Base-by-base conservation (phyloP, 2,888 invertebrate species). In the Scaeva pyrastri region DNA sequence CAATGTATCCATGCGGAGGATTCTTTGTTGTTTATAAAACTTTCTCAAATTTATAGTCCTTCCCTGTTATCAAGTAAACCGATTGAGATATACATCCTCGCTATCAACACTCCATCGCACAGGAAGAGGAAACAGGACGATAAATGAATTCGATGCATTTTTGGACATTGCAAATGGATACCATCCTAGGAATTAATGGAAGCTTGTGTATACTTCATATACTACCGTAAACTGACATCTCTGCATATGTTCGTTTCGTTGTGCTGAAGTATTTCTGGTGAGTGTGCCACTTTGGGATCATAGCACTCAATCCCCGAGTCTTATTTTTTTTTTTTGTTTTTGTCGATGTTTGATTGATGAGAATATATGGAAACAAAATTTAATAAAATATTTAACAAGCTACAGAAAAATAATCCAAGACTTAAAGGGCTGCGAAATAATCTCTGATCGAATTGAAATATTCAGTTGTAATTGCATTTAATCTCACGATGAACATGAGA, bases 111-210 rank as follows among this genome's bases (percentile, higher is more conserved):
- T 31, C 31, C 8, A 31, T 31, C 31, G 8, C 6, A 31, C 48
- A 52, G 50, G n/a, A 68, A 39, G 50, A 52, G 21, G 23, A 62
- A 26, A 16, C 26, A 80, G 55, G 72, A 55, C 58, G 80, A 73
- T 72, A 85, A 79, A 79, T 84, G 62, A 66, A 66, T 58, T 55
- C 41, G 58, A 79, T 84, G 75, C 56, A 71, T 75, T 79, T 79
- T 84, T 50, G 73, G 83, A 71, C 78, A 58, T 73, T 56, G 74
- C 48, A 19, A 48, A 31, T 21, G 66, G 31, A 56, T 64, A 39
- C 6, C 52, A 31, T 31, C 31, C 31, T 31, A 52, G 11, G 56
- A 41, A 75, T 72, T 72, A 66, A 80, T 84, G 79, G 66, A 19
- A 11, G 11, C 64, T 48, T 74, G 55, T 39, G 43, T 58, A 52